These are phyloP conservation scores for Alosa alosa DNA, from an alignment of 2,113 vertebrate species.

Conservation along the genomic window DNA sequence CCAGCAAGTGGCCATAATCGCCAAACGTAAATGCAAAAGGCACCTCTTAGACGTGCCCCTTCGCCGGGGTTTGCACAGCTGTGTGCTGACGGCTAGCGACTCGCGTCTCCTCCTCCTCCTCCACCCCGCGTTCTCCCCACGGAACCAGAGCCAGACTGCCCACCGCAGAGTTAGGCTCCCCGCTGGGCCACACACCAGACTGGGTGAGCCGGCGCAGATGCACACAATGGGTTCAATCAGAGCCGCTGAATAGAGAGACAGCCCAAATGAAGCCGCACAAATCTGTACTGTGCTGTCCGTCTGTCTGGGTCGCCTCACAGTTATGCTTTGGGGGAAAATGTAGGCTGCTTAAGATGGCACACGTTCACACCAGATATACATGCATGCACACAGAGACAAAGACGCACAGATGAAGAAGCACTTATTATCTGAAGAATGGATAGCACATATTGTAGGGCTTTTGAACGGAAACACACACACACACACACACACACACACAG, in stretches of 20 bases:
- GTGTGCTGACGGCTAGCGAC: not conserved
- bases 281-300: not conserved
- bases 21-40: not conserved
- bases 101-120: too few relatives aligned
- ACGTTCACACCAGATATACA: not conserved
- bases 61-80: not conserved
- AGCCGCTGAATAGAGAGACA: not conserved
- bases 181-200: not conserved
- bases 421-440: too few relatives aligned
- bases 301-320: not conserved
- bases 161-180: not conserved
- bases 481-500: constrained; percentile 2
- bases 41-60: not conserved
- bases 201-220: not conserved
- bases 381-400: not conserved
- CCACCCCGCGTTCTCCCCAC: too few relatives aligned
- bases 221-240: not conserved
- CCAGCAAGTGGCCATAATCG: not conserved
- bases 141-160: not conserved
- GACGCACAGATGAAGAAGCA: too few relatives aligned
- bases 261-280: not conserved
- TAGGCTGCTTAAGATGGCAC: not conserved
- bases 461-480: not conserved
- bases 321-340: not conserved
- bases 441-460: too few relatives aligned